Conservation (phyloP, 1,140 invertebrate species). For the Cydia amplana region DNA sequence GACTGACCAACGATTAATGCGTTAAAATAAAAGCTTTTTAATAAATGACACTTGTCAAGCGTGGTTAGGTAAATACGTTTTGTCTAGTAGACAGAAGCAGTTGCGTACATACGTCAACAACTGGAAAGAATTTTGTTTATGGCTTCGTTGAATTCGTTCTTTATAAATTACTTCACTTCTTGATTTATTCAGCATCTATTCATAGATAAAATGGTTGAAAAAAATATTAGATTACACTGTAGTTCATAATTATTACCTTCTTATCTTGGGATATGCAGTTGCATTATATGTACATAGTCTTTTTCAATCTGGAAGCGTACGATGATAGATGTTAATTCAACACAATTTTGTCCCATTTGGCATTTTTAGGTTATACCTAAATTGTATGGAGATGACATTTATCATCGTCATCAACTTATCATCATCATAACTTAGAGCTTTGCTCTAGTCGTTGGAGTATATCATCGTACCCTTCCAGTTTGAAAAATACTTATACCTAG, state of each 20-base stretch:
- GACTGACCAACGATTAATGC: constrained; percentile 41
- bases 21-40: constrained; percentile 41
- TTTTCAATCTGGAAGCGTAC: no score
- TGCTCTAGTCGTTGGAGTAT: no score
- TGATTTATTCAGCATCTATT: constrained; percentile 21
- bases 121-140: constrained; percentile 44
- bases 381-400: no score
- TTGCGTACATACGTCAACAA: constrained; percentile 46
- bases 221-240: not conserved
- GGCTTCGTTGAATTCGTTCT: constrained; percentile 42
- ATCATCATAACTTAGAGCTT: no score
- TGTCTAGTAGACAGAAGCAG: constrained; percentile 40
- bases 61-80: constrained; percentile 35
- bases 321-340: no score
- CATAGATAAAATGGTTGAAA: not conserved
- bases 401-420: no score
- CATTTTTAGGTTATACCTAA: no score
- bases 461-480: no score
- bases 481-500: no score
- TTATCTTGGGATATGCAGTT: not conserved
- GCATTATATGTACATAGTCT: no score
- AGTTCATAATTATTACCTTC: not conserved
- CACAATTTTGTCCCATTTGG: no score
- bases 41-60: constrained; percentile 39
- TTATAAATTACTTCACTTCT: constrained; percentile 21